Evolutionary conservation across 2,797 vertebrate species (phyloP).

Genomic region (Propithecus deckenii): DNA sequence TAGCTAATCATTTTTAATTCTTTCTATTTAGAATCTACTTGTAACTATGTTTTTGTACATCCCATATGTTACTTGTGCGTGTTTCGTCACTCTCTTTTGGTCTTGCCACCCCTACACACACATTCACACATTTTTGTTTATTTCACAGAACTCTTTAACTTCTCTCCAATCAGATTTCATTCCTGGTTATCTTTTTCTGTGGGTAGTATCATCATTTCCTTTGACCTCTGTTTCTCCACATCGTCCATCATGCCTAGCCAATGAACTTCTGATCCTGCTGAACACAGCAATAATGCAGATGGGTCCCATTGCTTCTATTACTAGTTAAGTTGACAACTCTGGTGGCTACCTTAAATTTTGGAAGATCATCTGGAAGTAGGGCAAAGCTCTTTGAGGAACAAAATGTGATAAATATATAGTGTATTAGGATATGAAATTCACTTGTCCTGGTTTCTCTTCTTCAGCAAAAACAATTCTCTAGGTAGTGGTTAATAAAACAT

Average conservation of each 20-base stretch:
- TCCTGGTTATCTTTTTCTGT: not conserved
- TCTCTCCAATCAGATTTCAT: not conserved
- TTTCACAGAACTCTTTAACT: conserved; percentile 6
- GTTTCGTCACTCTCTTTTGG: not conserved
- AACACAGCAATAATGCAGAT: not conserved
- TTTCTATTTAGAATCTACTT: conserved; percentile 35
- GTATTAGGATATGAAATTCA: not conserved
- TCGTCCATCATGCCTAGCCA: not conserved
- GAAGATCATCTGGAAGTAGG: not conserved
- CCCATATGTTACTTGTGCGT: conserved; percentile 20
- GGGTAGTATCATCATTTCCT: not conserved
- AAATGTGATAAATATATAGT: not conserved
- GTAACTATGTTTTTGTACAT: not conserved
- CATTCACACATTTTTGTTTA: not conserved
- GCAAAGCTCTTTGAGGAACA: not conserved
- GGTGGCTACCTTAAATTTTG: not conserved
- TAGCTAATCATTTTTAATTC: conserved; percentile 30
- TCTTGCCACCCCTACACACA: not conserved
- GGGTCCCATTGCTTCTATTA: not conserved
- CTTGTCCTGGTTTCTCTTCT: not conserved
- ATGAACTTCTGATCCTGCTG: not conserved
- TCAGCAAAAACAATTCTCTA: not conserved
- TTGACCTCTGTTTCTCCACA: not conserved
- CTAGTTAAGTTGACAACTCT: not conserved
- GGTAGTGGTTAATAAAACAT: not conserved